A percentile compares a stretch with the other conserved stretches of the same genome.
phyloP scores from a whole-genome alignment of 2,113 vertebrate genomes.

The Bubo scandiacus region DNA sequence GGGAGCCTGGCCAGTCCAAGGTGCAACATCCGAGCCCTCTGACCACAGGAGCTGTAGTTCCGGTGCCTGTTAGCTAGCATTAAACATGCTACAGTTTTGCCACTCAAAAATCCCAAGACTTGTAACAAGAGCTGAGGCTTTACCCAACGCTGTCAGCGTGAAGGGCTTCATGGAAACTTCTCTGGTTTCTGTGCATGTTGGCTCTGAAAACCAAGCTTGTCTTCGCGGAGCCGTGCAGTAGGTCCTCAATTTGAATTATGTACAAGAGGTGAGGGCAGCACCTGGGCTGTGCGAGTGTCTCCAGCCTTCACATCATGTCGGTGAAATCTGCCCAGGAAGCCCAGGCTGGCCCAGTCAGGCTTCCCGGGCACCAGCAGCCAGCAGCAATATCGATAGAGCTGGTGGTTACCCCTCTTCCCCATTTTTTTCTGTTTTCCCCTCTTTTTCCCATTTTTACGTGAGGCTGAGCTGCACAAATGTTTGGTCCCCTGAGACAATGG shows the following conservation, averaged over 20 bases:
- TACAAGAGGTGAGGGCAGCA: not conserved
- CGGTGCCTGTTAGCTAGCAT: not conserved
- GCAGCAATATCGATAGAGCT: not conserved
- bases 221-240: not conserved
- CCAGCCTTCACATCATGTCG: not conserved
- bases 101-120: not conserved
- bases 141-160: not conserved
- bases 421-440: not conserved
- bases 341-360: not conserved
- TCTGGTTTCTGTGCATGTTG: not conserved
- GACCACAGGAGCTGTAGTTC: not conserved
- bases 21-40: not conserved
- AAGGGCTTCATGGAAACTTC: not conserved
- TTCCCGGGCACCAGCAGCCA: not conserved
- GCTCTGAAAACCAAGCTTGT: not conserved
- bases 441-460: not conserved
- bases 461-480: not conserved
- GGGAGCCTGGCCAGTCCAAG: not conserved
- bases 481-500: not conserved
- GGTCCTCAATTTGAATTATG: not conserved
- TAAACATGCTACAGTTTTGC: not conserved
- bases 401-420: not conserved
- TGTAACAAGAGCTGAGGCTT: constrained; percentile 9
- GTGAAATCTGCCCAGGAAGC: not conserved
- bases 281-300: fast-evolving